Evolutionary conservation across 2,113 vertebrate species (phyloP), one percentile per base, ranked within the genome.

Genomic region (Lathamus discolor): DNA sequence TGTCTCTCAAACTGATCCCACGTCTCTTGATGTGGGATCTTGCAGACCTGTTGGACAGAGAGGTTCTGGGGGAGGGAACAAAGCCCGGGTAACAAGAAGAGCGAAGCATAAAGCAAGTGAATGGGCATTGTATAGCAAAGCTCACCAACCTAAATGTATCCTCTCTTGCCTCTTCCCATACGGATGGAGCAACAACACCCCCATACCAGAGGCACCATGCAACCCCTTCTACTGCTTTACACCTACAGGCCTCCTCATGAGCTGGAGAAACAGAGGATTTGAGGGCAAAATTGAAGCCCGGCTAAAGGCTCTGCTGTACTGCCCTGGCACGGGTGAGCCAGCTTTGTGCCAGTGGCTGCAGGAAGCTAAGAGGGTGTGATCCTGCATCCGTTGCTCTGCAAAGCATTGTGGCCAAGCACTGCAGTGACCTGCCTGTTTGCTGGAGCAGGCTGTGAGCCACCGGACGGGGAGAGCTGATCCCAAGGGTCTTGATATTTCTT

Each of bases 361-460:
- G 94, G 92, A 95, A 95, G 48, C 83, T 5, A 4, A 8, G 72
- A 95, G 95, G 95, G 90, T 83, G 93, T 73, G 92, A 94, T 79
- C 76, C 86, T 43, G 48, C 51, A 33, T 13, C 5, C 27, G 17
- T 59, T 54, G 12, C 29, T 77, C 52, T 92, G 93, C 95, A 91
- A 90, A 35, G 87, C 75, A 62, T 76, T 83, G 91, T 39, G 13
- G 8, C 83, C 94, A 66, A 66, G 64, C 12, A 1, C 83, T 64
- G 80, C 76, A 33, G 67, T 8, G 69, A 76, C 74, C 85, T 76
- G 83, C 57, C 55, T 73, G 44, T 20, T 68, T 29, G 64, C 77
- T 83, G 74, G 72, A 69, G 72, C 1, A 2, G 37, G 9, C 49
- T 46, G 14, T 5, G 86, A 91, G 68, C 72, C 48, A 15, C 78